phyloP scores from a whole-genome alignment of 1,140 invertebrate genomes.

The Condylostylus longicornis region DNA sequence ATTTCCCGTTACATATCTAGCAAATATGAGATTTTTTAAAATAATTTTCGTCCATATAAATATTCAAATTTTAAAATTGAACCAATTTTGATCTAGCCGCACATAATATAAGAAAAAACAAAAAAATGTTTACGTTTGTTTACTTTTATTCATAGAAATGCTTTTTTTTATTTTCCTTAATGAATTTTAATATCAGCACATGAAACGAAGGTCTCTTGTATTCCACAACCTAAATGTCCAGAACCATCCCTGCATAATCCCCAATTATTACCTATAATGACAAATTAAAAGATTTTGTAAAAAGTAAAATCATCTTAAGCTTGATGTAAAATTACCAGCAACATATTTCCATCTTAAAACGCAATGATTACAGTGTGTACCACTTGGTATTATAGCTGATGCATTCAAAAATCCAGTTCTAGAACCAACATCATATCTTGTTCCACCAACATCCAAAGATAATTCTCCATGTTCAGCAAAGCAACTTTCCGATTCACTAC shows the following conservation, averaged over 20 bases:
- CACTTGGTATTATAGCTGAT: constrained; percentile 34
- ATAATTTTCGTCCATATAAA: too few species aligned
- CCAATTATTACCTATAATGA: constrained; percentile 37
- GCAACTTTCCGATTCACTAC: constrained; percentile 42
- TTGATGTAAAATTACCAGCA: constrained; percentile 19
- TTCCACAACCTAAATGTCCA: constrained; percentile 39
- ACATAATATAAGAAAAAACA: too few species aligned
- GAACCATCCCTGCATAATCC: constrained; percentile 35
- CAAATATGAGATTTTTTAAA: too few species aligned
- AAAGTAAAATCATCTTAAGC: not conserved
- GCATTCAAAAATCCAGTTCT: constrained; percentile 26
- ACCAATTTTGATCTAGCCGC: too few species aligned
- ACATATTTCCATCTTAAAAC: constrained; percentile 53
- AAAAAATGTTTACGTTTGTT: too few species aligned
- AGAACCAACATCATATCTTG: constrained; percentile 16
- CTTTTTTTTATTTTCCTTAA: too few species aligned
- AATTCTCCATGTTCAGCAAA: constrained; percentile 37
- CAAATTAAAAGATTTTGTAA: constrained; percentile 3
- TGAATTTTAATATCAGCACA: constrained; percentile 51
- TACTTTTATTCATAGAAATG: too few species aligned
- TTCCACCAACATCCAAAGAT: constrained; percentile 33
- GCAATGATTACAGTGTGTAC: constrained; percentile 45
- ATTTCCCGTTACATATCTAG: too few species aligned
- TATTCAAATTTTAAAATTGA: too few species aligned
- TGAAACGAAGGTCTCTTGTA: constrained; percentile 49